Evolutionary conservation across 1,140 invertebrate species (phyloP).

Genomic region (Brachionus asplanchnoidis): DNA sequence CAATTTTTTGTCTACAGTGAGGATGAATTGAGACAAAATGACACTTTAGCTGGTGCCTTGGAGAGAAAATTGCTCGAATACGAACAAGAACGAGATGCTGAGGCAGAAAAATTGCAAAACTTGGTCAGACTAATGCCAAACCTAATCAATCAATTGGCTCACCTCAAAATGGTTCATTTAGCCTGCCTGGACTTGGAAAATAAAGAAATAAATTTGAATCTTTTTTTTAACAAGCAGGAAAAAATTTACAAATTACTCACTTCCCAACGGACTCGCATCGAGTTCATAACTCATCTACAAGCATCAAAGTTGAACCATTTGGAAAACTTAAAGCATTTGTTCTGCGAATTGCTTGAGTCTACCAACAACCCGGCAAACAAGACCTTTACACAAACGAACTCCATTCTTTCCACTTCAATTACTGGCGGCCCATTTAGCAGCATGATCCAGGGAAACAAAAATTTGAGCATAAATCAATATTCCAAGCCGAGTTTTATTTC

Average conservation of each 20-base stretch:
- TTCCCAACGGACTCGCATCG: background rate
- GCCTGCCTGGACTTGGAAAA: constrained; percentile 9
- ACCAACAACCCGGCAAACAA: background rate
- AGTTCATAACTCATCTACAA: background rate
- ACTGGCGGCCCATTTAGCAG: background rate
- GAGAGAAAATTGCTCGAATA: background rate
- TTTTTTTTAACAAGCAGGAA: constrained; percentile 19
- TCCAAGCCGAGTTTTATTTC: background rate
- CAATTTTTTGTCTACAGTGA: constrained; percentile 28
- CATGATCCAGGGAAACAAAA: background rate
- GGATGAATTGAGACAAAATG: constrained; percentile 5
- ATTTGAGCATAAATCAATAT: background rate
- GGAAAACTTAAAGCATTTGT: constrained; percentile 2
- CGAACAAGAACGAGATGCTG: background rate
- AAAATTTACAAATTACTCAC: background rate
- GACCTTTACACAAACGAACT: background rate
- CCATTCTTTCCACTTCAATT: background rate
- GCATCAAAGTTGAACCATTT: background rate
- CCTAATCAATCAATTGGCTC: background rate
- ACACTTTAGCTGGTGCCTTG: background rate
- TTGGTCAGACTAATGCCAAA: background rate
- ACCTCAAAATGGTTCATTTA: constrained; percentile 30
- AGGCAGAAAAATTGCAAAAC: background rate
- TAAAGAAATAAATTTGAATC: background rate
- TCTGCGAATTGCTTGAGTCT: background rate